Conservation (phyloP, 2,113 vertebrate genomes). For the Garra rufa region DNA sequence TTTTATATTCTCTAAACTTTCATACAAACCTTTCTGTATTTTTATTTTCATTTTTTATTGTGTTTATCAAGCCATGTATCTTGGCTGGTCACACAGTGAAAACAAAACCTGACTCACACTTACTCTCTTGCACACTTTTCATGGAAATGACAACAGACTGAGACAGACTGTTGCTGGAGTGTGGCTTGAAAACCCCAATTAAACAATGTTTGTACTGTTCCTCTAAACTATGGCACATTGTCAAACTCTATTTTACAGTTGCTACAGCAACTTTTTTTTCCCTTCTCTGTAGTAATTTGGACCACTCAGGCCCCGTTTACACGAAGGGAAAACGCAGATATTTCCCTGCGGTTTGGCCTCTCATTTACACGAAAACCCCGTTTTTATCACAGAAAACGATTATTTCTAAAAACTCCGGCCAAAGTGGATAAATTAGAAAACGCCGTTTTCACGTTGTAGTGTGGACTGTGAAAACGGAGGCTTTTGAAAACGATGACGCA, state of each 20-base stretch:
- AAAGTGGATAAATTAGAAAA: no score
- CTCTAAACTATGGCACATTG: constrained; percentile 3
- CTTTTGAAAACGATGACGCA: no score
- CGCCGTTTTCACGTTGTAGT: no score
- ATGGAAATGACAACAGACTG: neutral
- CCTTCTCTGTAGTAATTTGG: neutral
- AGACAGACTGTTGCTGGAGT: neutral
- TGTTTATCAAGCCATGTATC: neutral
- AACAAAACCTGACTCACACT: neutral
- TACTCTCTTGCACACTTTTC: neutral
- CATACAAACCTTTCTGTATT: neutral
- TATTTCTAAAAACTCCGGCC: no score
- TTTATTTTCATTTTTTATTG: neutral
- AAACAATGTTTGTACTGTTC: neutral
- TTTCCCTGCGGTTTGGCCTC: no score
- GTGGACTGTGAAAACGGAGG: no score
- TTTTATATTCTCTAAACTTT: neutral
- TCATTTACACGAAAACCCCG: no score
- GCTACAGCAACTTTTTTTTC: neutral
- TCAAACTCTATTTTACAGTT: neutral
- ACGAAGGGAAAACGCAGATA: no score
- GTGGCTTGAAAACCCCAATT: neutral
- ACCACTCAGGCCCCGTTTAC: no score
- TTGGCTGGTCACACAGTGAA: neutral
- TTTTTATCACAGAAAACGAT: no score